These are phyloP conservation scores for Cacatua alba DNA, from an alignment of 2,113 vertebrate genomes.

Conservation along the genomic window DNA sequence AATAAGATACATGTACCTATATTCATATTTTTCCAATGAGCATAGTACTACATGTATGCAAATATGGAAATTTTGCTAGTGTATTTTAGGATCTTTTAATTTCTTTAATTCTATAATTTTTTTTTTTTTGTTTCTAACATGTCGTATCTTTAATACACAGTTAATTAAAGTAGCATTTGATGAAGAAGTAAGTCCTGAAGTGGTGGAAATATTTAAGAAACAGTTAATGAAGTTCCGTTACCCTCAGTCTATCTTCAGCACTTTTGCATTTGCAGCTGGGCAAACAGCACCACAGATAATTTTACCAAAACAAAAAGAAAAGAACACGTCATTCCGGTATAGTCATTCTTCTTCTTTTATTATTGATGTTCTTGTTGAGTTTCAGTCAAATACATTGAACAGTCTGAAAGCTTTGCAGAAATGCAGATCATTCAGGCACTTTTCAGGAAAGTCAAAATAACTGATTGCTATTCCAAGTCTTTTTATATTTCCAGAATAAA, in stretches of 20 bases:
- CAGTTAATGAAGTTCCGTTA: constrained; percentile 95
- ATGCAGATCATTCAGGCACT: background rate
- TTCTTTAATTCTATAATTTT: background rate
- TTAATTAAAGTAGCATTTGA: constrained; percentile 97
- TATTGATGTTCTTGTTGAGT: background rate
- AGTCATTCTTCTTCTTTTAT: background rate
- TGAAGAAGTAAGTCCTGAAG: constrained; percentile 95
- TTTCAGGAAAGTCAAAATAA: background rate
- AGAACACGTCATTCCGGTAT: constrained; percentile 96
- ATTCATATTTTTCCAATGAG: background rate
- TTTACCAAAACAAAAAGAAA: constrained; percentile 96
- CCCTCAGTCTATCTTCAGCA: constrained; percentile 93
- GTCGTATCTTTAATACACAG: constrained; percentile 72
- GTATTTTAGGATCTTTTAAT: background rate
- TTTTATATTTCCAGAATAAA: background rate
- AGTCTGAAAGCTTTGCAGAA: background rate
- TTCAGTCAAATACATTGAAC: background rate
- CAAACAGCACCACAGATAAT: constrained; percentile 89
- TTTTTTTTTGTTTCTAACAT: background rate
- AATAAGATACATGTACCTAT: background rate
- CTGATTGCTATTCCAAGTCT: background rate
- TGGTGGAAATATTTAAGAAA: constrained; percentile 96
- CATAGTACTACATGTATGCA: background rate
- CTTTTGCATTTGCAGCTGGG: constrained; percentile 93
- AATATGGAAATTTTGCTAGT: background rate